Evolutionary conservation across 2,888 invertebrate species (phyloP).

Genomic region (Pseudococcus viburni): DNA sequence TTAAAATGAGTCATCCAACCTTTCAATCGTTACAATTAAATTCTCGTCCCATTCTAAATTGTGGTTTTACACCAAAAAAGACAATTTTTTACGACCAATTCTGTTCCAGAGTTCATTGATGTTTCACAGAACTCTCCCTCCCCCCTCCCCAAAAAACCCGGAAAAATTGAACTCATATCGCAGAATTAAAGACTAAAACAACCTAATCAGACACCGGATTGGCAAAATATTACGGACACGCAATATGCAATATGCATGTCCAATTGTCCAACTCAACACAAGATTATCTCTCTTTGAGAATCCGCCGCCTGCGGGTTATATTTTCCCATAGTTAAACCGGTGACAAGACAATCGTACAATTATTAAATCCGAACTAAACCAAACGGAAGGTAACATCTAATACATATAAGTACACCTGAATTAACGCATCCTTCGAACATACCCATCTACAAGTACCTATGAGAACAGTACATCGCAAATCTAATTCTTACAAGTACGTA

Average conservation of each 20-base stretch:
- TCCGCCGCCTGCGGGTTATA: not conserved
- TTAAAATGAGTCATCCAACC: too few relatives aligned
- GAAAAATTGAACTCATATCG: too few relatives aligned
- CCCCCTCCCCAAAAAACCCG: too few relatives aligned
- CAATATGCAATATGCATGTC: not conserved
- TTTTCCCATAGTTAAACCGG: conserved; percentile 2
- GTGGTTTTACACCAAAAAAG: too few relatives aligned
- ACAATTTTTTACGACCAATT: too few relatives aligned
- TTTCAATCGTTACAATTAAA: too few relatives aligned
- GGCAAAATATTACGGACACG: not conserved
- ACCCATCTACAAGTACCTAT: not conserved
- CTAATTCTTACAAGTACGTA: not conserved
- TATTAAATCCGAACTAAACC: not conserved
- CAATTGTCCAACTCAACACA: not conserved
- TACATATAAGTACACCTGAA: not conserved
- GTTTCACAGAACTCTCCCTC: too few relatives aligned
- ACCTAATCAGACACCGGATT: not conserved
- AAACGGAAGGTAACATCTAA: not conserved
- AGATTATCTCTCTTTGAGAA: not conserved
- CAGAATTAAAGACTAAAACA: not conserved
- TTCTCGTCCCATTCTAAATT: too few relatives aligned
- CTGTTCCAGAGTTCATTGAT: too few relatives aligned
- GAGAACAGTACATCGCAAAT: not conserved
- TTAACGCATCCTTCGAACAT: not conserved
- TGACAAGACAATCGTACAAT: conserved; percentile 13